Conservation (phyloP, 2,797 vertebrate genomes). For the Discoglossus pictus region DNA sequence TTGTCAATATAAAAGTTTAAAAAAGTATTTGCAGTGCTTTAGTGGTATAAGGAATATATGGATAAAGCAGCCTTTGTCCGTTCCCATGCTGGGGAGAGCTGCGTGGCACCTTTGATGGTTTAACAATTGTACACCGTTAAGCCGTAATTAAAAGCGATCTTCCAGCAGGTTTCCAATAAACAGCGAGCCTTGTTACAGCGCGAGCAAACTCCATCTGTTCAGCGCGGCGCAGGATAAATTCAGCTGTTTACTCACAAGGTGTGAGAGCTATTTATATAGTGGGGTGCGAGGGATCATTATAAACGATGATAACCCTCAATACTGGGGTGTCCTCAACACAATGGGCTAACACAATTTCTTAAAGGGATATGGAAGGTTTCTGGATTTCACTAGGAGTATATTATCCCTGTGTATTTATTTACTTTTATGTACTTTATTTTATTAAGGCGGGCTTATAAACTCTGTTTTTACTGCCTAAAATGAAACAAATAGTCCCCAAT, state of each 20-base stretch:
- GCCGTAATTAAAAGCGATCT: conserved; percentile 35
- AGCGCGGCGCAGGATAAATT: not conserved
- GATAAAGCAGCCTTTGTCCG: not conserved
- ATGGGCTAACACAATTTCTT: too few species aligned
- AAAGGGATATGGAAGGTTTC: too few species aligned
- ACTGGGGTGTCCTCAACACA: too few species aligned
- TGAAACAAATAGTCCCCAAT: too few species aligned
- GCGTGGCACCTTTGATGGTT: conserved; percentile 25
- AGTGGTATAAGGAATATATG: too few species aligned
- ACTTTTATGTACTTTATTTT: too few species aligned
- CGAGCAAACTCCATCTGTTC: conserved; percentile 33
- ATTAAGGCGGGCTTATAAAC: too few species aligned
- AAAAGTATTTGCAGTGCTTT: too few species aligned
- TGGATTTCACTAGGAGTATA: too few species aligned
- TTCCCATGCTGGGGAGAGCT: conserved; percentile 19
- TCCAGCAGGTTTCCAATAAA: conserved; percentile 4
- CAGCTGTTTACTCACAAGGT: conserved; percentile 1
- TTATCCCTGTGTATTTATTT: too few species aligned
- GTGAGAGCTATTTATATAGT: conserved; percentile 28
- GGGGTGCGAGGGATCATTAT: conserved; percentile 2
- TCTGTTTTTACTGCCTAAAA: too few species aligned
- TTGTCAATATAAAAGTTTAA: too few species aligned
- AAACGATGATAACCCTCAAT: not conserved
- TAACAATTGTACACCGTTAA: conserved; percentile 18
- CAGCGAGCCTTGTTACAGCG: conserved; percentile 22